Base-by-base conservation (phyloP, 30 jellyfish, hydroid and myxozoan genomes). In the Aurelia sp. region DNA sequence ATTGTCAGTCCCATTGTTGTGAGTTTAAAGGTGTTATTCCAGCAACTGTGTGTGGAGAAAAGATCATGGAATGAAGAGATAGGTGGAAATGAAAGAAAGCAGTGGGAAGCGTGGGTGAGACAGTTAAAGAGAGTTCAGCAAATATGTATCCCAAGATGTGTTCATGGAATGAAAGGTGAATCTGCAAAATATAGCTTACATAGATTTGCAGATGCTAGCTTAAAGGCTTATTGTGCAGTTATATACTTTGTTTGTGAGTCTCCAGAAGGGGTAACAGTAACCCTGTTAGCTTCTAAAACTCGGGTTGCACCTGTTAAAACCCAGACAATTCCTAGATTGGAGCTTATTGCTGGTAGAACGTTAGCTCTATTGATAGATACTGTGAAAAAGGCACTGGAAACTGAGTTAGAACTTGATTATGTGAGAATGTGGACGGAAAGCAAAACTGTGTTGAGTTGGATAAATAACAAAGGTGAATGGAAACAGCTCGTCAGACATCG, bases 31-130 rank as follows among this genome's bases (percentile, higher is more conserved):
- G 44, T 69, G 18, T 48, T 87, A 3, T 66, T 87, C 55, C 93
- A 89, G 72, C 33, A 27, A 27, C 33, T 27, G 33, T 27, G 33
- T 27, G 33, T 27, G 33, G 33, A 27, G 33, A 27, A 79, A 58
- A 15, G 62, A 37, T 89, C 62, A 6, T 79, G 89, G 92, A 93
- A 88, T 57, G 92, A 87, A 27, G 74, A 31, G 27, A 55, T 77
- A 30, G 3, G 20, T n/a, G 93, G 75, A n/a, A 74, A 74, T 21
- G 48, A 51, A 13, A 13, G 44, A 72, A 37, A 17, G 12, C 69
- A 35, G 33, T 50, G 48, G 20, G 83, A 76, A 27, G n/a, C 6
- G 3, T 50, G 22, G 16, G 37, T 47, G 44, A 48, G 47, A 11
- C 23, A 72, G 6, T 19, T 48, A 48, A 18, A 74, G n/a, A 27